Evolutionary conservation across 2,797 vertebrate genomes (phyloP).

Genomic region (Gymnothorax reevesii): DNA sequence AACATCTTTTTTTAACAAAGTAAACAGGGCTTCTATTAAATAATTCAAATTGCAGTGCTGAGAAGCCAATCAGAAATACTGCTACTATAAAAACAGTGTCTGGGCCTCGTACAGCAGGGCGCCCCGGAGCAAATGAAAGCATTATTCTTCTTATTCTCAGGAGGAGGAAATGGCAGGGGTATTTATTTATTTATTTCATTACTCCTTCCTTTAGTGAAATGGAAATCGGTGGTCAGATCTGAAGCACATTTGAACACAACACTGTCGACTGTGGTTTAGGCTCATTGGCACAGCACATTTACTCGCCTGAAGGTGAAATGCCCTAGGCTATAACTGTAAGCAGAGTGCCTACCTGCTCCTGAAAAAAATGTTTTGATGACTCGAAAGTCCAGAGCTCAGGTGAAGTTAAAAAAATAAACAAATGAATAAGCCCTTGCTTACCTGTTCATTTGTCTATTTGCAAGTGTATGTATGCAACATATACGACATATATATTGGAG

Average conservation of each 20-base stretch:
- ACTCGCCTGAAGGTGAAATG: slow-evolving; percentile 64
- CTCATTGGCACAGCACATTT: slow-evolving; percentile 65
- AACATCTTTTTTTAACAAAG: slow-evolving; percentile 49
- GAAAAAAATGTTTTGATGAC: not conserved
- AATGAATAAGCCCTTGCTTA: no score
- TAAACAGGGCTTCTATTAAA: slow-evolving; percentile 71
- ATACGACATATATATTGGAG: not conserved
- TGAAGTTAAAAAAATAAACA: not conserved
- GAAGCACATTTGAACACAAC: slow-evolving; percentile 58
- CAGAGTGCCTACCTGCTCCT: not conserved
- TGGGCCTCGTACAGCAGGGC: slow-evolving; percentile 65
- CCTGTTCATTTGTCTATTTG: no score
- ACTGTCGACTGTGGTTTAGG: slow-evolving; percentile 70
- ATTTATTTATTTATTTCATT: slow-evolving; percentile 73
- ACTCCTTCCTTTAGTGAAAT: slow-evolving; percentile 61
- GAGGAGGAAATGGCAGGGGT: slow-evolving; percentile 63
- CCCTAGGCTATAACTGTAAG: slow-evolving; percentile 61
- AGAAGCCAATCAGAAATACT: slow-evolving; percentile 82
- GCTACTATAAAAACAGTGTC: slow-evolving; percentile 75
- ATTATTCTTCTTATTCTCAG: slow-evolving; percentile 77
- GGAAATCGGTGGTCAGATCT: slow-evolving; percentile 50
- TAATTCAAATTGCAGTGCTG: slow-evolving; percentile 78
- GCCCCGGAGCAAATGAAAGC: slow-evolving; percentile 74
- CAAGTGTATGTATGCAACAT: no score
- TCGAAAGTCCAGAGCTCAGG: not conserved